Base-by-base conservation (phyloP, 2,888 invertebrate species). In the Autographa pulchrina region DNA sequence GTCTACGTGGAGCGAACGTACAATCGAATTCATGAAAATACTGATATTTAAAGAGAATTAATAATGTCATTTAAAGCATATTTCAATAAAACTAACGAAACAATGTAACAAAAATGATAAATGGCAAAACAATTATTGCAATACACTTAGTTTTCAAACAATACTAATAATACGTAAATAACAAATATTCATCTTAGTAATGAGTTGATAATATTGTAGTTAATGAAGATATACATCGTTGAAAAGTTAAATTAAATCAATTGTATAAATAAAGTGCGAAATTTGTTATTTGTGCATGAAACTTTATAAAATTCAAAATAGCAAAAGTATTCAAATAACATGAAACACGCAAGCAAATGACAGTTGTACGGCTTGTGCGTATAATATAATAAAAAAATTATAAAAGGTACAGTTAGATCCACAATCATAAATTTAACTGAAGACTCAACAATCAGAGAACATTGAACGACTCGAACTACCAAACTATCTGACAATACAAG, bases 61-160 rank as follows among this genome's bases (percentile, higher is more conserved):
- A n/a, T 90, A 92, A 89, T 90, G 90, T 92, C 89, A 89, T 90
- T 94, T 95, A 94, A 94, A 95, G 94, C 94, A 93, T 93, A 89
- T 89, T 82, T 88, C 86, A 86, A 88, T 91, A 92, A 93, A 92
- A 91, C 91, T 92, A 94, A 92, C 82, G 90, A 92, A 92, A 94
- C 91, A 93, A 82, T 83, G 77, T 89, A 93, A 94, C 92, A 92
- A 93, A 90, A 88, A 88, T 87, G 89, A 83, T 87, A 89, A 87
- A 93, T 92, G 92, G 91, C 93, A 90, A 90, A 90, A 88, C 85
- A 87, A 85, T 82, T 79, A 82, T 84, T 86, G 86, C 87, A 81
- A 86, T 85, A 85, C 80, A 84, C 80, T 79, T 74, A 69, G 70
- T 83, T 76, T 76, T 54, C 70, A 75, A 75, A 81, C 74, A 75